Evolutionary conservation across 2,113 vertebrate species (phyloP).

Genomic region (Poecile atricapillus): DNA sequence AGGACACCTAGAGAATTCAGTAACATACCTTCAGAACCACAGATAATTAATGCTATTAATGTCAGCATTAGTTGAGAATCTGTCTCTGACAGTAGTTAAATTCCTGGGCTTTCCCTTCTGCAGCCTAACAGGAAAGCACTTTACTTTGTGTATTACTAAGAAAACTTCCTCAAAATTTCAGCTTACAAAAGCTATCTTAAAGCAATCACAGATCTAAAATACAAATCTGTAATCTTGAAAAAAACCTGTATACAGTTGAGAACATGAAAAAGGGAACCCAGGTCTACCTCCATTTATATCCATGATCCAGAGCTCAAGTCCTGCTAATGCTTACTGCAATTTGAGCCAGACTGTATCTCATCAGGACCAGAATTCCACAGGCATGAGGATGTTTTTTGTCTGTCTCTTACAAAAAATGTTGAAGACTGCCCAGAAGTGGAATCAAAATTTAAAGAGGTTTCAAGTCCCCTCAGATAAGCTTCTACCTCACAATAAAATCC

Average conservation of each 20-base stretch:
- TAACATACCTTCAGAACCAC: constrained; percentile 9
- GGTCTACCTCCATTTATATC: not conserved
- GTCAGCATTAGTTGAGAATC: not conserved
- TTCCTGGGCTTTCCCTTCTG: not conserved
- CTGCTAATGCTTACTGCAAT: not conserved
- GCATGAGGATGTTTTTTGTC: not conserved
- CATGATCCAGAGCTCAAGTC: not conserved
- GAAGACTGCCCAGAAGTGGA: not conserved
- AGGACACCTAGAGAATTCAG: not conserved
- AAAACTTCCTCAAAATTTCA: not conserved
- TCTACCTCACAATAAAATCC: not conserved
- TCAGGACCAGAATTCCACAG: not conserved
- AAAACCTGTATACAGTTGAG: not conserved
- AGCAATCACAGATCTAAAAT: not conserved
- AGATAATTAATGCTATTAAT: not conserved
- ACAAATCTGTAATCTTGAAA: not conserved
- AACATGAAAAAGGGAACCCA: not conserved
- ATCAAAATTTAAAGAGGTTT: not conserved
- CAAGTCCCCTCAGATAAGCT: not conserved
- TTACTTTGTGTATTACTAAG: not conserved
- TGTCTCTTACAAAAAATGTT: not conserved
- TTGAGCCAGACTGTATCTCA: not conserved
- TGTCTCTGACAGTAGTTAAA: not conserved
- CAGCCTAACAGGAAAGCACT: not conserved
- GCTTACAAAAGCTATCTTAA: not conserved